Base-by-base conservation (phyloP, 2,888 invertebrate genomes). In the Sepioteuthis lessoniana region DNA sequence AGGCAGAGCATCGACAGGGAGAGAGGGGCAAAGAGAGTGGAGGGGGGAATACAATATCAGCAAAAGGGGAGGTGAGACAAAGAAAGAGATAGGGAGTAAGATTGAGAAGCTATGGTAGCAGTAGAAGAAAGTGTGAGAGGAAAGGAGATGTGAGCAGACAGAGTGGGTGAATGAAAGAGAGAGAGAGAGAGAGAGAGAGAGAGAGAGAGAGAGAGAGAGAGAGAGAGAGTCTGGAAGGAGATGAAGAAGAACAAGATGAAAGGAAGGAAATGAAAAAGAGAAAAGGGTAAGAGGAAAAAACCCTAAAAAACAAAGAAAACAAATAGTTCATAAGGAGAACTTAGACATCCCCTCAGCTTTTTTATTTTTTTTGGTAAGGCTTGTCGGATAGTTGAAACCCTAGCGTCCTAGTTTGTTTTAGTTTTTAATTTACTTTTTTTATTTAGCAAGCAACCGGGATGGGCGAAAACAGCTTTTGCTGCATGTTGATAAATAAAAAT, bases 51-150 rank as follows among this genome's bases (percentile, higher is more conserved):
- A 35, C n/a, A 13, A n/a, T 76, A 35, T n/a, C 76, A 35, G 76
- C n/a, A 76, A 76, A 76, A 76, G 76, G n/a, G 76, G 76, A 76
- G n/a, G n/a, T 76, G 76, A n/a, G 76, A n/a, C 76, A 76, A 35
- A 16, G n/a, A 28, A 55, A 55, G 55, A 76, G n/a, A 76, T 31
- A 76, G 76, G n/a, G 76, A 76, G 76, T n/a, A n/a, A 76, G 13
- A 76, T n/a, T 16, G n/a, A 76, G 76, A 55, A 55, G 21, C 55
- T 25, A 55, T 55, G 55, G 55, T 55, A 55, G n/a, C 16, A 76
- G 76, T n/a, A n/a, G n/a, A 35, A 76, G n/a, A 76, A 35, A 76
- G 76, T 16, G 76, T 16, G n/a, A n/a, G 76, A 76, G 13, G n/a
- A n/a, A 76, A 35, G n/a, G n/a, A 76, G 76, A 76, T n/a, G 13